Evolutionary conservation across 2,888 invertebrate genomes (phyloP), one percentile per base, ranked within the genome.

Genomic region (Phalera bucephala): DNA sequence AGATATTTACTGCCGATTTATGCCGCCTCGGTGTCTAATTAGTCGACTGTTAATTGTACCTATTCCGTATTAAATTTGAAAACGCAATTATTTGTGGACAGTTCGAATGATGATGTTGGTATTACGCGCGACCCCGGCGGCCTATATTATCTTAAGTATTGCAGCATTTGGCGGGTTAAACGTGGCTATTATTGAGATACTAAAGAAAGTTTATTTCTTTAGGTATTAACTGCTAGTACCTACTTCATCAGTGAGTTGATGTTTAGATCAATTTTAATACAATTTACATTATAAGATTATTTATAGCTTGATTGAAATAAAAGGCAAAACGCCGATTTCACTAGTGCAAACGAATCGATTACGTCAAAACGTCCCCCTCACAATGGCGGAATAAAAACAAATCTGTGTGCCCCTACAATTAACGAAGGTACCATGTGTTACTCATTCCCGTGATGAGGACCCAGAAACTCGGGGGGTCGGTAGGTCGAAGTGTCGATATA

Each of bases 361-460:
- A 42, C 34, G 40, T 35, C 55, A 42, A 46, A 43, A 47, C 32
- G 45, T 45, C 47, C 61, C 72, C 76, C 71, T 59, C 48, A 44
- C 56, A 69, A 66, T 72, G 63, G 66, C 63, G 66, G 67, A 79
- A 80, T 82, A 80, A 82, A 82, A 84, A 80, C 82, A 77, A 77
- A 76, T 74, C 70, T 61, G 57, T 58, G 68, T 63, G 63, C 71
- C 75, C 72, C 68, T 64, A 75, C 82, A 84, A 86, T 86, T 87
- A 87, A 80, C 78, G 72, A 68, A 66, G 5, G 76, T 61, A 74
- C 73, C 87, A 87, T 87, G 85, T 87, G 87, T 84, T 79, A 78
- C 84, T 77, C 76, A 57, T 57, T 57, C 72, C 62, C 64, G 68
- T 80, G 86, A 84, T 75, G 82, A 81, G 79, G 72, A 72, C 66